Base-by-base conservation (phyloP, 1,140 invertebrate species). In the Melanaphis sacchari region DNA sequence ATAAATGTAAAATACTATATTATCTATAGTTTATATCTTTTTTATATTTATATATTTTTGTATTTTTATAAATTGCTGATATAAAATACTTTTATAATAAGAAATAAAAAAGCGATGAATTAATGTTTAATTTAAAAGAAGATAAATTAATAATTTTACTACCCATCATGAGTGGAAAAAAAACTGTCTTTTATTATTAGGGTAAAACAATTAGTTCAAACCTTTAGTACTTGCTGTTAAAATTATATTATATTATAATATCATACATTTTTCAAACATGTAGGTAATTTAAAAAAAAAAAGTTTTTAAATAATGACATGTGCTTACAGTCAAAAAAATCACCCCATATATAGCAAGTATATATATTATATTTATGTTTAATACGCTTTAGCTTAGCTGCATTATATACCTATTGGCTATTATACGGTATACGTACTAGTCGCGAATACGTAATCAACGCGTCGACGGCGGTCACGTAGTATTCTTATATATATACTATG, bases 391-490 rank as follows among this genome's bases (percentile, higher is more conserved):
- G 31, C 59, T 66, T 66, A 66, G 59, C 31, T 66, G 59, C 15
- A 66, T n/a, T n/a, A n/a, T 66, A 66, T 66, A 59, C 9, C 59
- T 49, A 49, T 49, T 49, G 46, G 46, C 31, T 66, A n/a, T 31
- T 26, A 49, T 52, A 36, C 46, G 26, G 31, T 49, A 41, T 81
- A 38, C 54, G 54, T 15, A 36, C 59, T 18, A 36, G 66, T 81
- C 18, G n/a, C 90, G 76, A 91, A 82, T 91, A 91, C 76, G 66
- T 82, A 91, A 91, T 91, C 76, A 89, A 89, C 18, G 41, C 31
- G 43, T 40, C 40, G 41, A n/a, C 21, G n/a, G 15, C 85, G 43
- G 41, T 87, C 84, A 87, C 84, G 40, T 87, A 43, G 31, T 85
- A 85, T 76, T 76, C n/a, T 26, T 4, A 82, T 24, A 82, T 40